Evolutionary conservation across 2,113 vertebrate genomes (phyloP).

Genomic region (Phyllostomus discolor): DNA sequence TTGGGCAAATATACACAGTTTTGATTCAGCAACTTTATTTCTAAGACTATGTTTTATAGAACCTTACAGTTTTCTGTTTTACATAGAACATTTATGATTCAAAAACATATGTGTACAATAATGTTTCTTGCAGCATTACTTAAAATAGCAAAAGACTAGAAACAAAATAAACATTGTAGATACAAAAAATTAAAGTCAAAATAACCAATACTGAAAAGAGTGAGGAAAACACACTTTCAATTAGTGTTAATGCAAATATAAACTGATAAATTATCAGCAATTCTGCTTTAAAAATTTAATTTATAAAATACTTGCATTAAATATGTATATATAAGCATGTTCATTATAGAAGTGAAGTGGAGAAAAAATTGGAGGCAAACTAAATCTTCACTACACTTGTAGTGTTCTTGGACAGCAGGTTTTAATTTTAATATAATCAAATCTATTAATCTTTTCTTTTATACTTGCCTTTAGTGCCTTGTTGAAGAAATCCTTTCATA

Average conservation of each 20-base stretch:
- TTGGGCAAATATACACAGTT: neutral
- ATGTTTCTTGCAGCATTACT: neutral
- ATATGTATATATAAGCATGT: neutral
- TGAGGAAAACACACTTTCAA: neutral
- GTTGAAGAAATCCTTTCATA: neutral
- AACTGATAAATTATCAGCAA: neutral
- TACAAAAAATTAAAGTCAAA: neutral
- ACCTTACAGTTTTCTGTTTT: neutral
- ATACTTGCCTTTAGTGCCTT: neutral
- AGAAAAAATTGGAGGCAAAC: neutral
- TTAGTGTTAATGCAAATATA: neutral
- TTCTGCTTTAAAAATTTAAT: neutral
- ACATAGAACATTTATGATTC: neutral
- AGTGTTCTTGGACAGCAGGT: neutral
- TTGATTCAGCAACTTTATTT: neutral
- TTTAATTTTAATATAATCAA: constrained; percentile 4
- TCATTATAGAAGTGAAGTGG: neutral
- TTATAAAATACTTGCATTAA: neutral
- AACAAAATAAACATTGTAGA: neutral
- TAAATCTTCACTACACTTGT: neutral
- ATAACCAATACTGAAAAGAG: neutral
- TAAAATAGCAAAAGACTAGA: neutral
- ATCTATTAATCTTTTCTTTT: neutral
- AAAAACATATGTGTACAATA: neutral
- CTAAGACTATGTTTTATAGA: neutral